Conservation (phyloP, 2,888 invertebrate species). For the Lucinisca nassula region DNA sequence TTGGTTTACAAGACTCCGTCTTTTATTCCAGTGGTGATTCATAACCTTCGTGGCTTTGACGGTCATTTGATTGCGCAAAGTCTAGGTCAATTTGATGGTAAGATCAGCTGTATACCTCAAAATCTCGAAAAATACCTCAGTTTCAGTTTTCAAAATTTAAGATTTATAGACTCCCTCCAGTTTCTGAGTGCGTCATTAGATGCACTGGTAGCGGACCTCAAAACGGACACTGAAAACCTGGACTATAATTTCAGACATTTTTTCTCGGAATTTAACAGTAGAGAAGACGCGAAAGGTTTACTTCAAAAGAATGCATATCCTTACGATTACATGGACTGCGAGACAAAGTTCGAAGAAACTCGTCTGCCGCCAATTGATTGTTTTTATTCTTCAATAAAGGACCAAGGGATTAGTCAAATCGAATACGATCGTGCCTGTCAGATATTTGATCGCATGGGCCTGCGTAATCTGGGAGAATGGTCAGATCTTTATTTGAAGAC, state of each 20-base stretch:
- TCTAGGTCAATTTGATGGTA: conserved; percentile 1
- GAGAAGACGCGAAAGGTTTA: not conserved
- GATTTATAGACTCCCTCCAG: conserved; percentile 31
- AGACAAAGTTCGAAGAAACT: conserved; percentile 6
- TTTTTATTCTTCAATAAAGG: not conserved
- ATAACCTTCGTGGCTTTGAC: conserved; percentile 26
- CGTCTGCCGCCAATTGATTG: not conserved
- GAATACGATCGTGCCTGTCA: conserved; percentile 31
- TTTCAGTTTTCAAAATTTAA: not conserved
- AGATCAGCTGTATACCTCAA: conserved; percentile 25
- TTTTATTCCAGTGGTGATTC: conserved; percentile 33
- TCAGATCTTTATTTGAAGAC: conserved; percentile 50
- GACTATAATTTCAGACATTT: no score
- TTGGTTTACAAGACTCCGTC: not conserved
- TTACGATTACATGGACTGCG: conserved; percentile 32
- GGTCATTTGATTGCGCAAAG: not conserved
- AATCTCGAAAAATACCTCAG: conserved; percentile 27
- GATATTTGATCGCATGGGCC: conserved; percentile 13
- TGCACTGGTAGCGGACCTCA: not conserved
- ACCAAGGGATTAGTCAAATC: not conserved
- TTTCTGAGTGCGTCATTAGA: conserved; percentile 21
- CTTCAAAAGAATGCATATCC: not conserved
- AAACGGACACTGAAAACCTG: no score
- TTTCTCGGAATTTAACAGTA: not conserved
- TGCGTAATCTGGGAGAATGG: conserved; percentile 33